Percentiles rank a stretch among this genome's conserved stretches.
These are phyloP conservation scores for Dasysyrphus tricinctus DNA, from an alignment of 2,888 invertebrate genomes.

Conservation along the genomic window DNA sequence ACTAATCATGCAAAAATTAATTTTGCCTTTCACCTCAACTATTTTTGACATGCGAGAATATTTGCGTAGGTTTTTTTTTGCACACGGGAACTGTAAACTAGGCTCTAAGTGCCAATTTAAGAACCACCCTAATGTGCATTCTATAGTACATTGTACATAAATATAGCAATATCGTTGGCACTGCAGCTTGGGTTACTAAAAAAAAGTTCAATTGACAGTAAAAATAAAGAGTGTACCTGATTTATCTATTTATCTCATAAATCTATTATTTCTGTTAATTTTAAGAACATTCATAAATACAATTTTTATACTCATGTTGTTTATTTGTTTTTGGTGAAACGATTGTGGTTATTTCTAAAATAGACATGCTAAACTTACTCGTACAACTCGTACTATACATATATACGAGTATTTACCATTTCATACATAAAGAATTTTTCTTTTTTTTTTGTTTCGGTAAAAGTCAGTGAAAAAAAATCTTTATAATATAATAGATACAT, in stretches of 20 bases:
- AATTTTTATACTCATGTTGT: background rate
- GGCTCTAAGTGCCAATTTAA: too few species aligned
- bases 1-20: too few species aligned
- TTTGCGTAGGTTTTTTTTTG: too few species aligned
- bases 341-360: constrained; percentile 19
- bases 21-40: too few species aligned
- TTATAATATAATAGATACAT: constrained; percentile 2
- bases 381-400: background rate
- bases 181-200: background rate
- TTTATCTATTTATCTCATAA: constrained; percentile 1
- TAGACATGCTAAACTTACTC: background rate
- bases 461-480: background rate
- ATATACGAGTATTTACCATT: constrained; percentile 17
- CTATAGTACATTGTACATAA: background rate
- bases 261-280: background rate
- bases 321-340: background rate
- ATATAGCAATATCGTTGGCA: background rate
- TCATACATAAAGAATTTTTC: constrained; percentile 23
- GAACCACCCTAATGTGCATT: too few species aligned
- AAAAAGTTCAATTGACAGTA: background rate
- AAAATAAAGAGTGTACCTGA: background rate
- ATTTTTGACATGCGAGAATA: too few species aligned
- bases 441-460: background rate
- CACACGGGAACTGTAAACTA: too few species aligned
- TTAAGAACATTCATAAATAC: constrained; percentile 15